Conservation (phyloP, 2,113 vertebrate species). For the Zeus faber region DNA sequence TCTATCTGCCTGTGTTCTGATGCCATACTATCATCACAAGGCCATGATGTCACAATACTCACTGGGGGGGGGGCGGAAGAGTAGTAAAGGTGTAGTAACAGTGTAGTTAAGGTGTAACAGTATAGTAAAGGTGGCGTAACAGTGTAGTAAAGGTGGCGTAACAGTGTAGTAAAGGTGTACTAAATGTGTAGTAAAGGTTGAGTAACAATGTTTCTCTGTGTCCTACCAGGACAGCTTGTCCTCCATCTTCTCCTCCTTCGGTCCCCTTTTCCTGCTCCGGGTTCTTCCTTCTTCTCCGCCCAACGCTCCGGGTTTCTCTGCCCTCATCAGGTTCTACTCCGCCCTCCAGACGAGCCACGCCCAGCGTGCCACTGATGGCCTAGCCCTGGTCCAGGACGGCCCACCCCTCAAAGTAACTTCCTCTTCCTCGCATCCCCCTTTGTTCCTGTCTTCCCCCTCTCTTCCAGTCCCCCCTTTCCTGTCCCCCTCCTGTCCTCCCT, state of each 20-base stretch:
- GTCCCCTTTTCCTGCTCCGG: slow-evolving; percentile 77
- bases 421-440: not conserved
- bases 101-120: no score
- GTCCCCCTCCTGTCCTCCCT: no score
- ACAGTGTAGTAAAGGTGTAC: no score
- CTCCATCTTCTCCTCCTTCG: slow-evolving; percentile 73
- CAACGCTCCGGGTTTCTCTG: slow-evolving; percentile 69
- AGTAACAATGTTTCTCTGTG: no score
- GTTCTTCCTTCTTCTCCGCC: slow-evolving; percentile 62
- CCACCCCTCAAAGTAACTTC: slow-evolving; percentile 73
- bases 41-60: no score
- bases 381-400: slow-evolving; percentile 71
- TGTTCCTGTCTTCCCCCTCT: not conserved
- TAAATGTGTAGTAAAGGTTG: no score
- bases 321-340: slow-evolving; percentile 79
- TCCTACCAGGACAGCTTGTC: slow-evolving; percentile 58
- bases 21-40: no score
- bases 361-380: slow-evolving; percentile 59
- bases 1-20: no score
- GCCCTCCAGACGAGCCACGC: slow-evolving; percentile 72
- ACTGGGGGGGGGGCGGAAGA: no score
- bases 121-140: no score
- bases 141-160: no score
- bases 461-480: not conserved
- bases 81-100: no score